Conservation (phyloP, 1,140 invertebrate genomes). For the Drosophila ficusphila region DNA sequence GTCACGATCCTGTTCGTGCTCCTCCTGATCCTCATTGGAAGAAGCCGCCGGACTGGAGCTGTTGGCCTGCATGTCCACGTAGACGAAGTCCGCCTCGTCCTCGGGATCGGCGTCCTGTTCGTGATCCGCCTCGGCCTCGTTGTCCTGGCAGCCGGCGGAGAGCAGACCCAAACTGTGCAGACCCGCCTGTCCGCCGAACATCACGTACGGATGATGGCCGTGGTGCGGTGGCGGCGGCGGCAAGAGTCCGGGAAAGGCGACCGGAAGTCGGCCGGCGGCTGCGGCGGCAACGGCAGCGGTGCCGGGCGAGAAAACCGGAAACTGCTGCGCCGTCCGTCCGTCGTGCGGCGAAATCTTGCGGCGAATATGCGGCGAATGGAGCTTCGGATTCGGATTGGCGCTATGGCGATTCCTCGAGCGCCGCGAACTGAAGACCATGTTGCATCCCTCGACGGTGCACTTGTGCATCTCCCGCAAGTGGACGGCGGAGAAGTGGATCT, state of each 20-base stretch:
- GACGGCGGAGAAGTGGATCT: conserved; percentile 99
- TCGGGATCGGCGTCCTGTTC: conserved; percentile 53
- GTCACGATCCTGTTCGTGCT: conserved; percentile 40
- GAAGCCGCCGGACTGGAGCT: conserved; percentile 68
- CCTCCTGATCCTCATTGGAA: conserved; percentile 57
- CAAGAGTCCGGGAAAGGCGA: conserved; percentile 85
- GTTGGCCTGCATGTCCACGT: conserved; percentile 70
- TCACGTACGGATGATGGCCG: conserved; percentile 40
- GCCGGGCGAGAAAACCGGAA: conserved; percentile 86
- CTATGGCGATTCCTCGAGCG: conserved; percentile 92
- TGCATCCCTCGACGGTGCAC: conserved; percentile 91
- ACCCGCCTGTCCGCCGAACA: conserved; percentile 40
- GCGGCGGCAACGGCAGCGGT: conserved; percentile 73
- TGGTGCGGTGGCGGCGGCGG: conserved; percentile 80
- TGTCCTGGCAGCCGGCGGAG: conserved; percentile 33
- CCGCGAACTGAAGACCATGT: conserved; percentile 92
- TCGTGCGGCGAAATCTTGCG: conserved; percentile 97
- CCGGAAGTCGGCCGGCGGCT: conserved; percentile 63
- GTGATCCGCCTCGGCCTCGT: conserved; percentile 26
- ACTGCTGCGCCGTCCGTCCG: conserved; percentile 94
- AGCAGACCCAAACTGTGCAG: conserved; percentile 53
- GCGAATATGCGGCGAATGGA: conserved; percentile 97
- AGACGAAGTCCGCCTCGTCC: conserved; percentile 70
- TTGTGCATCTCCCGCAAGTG: conserved; percentile 91
- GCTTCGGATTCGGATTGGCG: conserved; percentile 99